phyloP scores from a whole-genome alignment of 2,797 vertebrate species.

The Cetoscarus ocellatus region DNA sequence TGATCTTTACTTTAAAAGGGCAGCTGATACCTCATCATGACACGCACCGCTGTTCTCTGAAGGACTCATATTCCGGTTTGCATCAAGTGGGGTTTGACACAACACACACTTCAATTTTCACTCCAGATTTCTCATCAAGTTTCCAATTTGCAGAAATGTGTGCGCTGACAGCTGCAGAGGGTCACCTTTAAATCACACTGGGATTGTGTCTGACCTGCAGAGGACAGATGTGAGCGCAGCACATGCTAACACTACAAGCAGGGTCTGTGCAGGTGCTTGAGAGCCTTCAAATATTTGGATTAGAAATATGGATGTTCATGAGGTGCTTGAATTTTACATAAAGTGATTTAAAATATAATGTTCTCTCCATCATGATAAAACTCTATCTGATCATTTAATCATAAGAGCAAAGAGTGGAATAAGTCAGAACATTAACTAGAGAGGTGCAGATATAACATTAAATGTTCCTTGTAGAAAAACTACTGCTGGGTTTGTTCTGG shows the following conservation, averaged over 20 bases:
- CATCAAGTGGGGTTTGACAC: conserved; percentile 27
- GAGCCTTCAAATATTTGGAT: no score
- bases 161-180: conserved; percentile 46
- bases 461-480: no score
- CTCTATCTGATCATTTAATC: no score
- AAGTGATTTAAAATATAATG: no score
- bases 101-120: conserved; percentile 38
- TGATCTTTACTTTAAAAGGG: conserved; percentile 10
- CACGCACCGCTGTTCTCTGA: background rate
- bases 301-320: no score
- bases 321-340: no score
- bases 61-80: conserved; percentile 23
- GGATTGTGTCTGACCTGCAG: conserved; percentile 40
- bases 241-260: background rate
- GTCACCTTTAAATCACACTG: conserved; percentile 34
- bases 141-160: conserved; percentile 57
- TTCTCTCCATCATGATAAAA: no score
- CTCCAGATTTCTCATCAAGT: conserved; percentile 62
- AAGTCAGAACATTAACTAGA: no score
- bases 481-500: no score
- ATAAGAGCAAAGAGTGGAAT: no score
- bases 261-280: no score
- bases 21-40: background rate
- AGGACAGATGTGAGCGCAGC: conserved; percentile 32
- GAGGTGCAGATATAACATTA: no score